Conservation (phyloP, 2,113 vertebrate species). For the Echinops telfairi region DNA sequence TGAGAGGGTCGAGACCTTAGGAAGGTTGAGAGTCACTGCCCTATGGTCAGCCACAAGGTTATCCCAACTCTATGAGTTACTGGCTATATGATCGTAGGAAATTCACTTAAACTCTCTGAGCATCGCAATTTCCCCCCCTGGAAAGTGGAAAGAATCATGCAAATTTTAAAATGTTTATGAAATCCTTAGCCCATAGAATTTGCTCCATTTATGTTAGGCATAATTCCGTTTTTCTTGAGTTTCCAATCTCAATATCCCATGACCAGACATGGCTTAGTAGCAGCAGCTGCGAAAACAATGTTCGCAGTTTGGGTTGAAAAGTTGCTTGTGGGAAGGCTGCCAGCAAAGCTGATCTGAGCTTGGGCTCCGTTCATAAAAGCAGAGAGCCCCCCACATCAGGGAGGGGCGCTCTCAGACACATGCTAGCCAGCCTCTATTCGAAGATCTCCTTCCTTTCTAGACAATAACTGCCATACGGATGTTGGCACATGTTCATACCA, state of each 20-base stretch:
- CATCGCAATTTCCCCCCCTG: neutral
- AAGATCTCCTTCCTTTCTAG: neutral
- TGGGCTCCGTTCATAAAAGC: neutral
- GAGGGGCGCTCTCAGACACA: neutral
- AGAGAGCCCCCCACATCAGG: neutral
- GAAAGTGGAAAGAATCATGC: slow-evolving; percentile 27
- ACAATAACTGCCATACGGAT: neutral
- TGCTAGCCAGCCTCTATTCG: neutral
- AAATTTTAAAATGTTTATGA: slow-evolving; percentile 26
- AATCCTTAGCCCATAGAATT: slow-evolving; percentile 5
- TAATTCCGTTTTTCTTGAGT: slow-evolving; percentile 45
- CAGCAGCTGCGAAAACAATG: slow-evolving; percentile 74
- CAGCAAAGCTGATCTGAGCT: slow-evolving; percentile 39
- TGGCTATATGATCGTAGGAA: neutral
- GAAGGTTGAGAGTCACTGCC: neutral
- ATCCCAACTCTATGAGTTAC: neutral
- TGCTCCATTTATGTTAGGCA: neutral
- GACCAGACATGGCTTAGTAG: slow-evolving; percentile 64
- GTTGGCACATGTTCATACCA: neutral
- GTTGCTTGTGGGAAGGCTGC: slow-evolving; percentile 50
- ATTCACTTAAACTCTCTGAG: neutral
- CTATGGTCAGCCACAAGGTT: neutral
- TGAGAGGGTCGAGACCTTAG: too few relatives aligned
- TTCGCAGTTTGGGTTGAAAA: slow-evolving; percentile 64
- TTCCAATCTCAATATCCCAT: slow-evolving; percentile 56